Conservation (phyloP, 2,113 vertebrate genomes). For the Anolis sagrei region DNA sequence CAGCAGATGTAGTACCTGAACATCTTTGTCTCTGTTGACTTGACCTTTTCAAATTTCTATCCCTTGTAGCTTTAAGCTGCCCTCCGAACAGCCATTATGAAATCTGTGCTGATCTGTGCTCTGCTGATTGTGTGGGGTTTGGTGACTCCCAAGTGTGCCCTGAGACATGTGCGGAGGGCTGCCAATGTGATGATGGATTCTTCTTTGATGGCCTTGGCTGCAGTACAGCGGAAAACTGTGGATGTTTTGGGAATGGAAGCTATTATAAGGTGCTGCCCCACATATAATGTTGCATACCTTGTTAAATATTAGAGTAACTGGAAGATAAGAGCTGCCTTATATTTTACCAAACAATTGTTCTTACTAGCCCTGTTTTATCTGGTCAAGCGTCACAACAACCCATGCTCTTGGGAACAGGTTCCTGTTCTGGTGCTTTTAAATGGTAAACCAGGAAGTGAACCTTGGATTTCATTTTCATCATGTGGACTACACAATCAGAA, state of each 20-base stretch:
- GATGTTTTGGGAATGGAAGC: slow-evolving; percentile 78
- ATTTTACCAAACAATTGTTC: background rate
- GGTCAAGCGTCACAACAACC: background rate
- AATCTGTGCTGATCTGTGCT: slow-evolving; percentile 75
- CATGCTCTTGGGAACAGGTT: too few species aligned
- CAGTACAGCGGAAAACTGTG: slow-evolving; percentile 73
- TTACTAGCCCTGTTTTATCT: background rate
- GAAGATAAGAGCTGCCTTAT: background rate
- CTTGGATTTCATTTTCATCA: too few species aligned
- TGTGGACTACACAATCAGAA: background rate
- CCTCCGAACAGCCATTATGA: slow-evolving; percentile 81
- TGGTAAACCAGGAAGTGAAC: too few species aligned
- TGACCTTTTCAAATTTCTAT: background rate
- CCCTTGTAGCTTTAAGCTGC: slow-evolving; percentile 64
- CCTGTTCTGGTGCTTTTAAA: background rate
- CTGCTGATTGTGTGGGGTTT: slow-evolving; percentile 74
- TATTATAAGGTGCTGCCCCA: slow-evolving; percentile 75
- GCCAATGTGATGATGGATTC: slow-evolving; percentile 78
- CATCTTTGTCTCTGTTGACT: background rate
- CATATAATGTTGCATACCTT: background rate
- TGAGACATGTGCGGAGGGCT: slow-evolving; percentile 78
- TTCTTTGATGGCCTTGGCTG: slow-evolving; percentile 76
- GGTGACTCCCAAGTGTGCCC: slow-evolving; percentile 59
- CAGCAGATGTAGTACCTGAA: too few species aligned
- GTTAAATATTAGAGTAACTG: background rate